Evolutionary conservation across 2,113 vertebrate genomes (phyloP).

Genomic region (Ptychochromis oligacanthus): DNA sequence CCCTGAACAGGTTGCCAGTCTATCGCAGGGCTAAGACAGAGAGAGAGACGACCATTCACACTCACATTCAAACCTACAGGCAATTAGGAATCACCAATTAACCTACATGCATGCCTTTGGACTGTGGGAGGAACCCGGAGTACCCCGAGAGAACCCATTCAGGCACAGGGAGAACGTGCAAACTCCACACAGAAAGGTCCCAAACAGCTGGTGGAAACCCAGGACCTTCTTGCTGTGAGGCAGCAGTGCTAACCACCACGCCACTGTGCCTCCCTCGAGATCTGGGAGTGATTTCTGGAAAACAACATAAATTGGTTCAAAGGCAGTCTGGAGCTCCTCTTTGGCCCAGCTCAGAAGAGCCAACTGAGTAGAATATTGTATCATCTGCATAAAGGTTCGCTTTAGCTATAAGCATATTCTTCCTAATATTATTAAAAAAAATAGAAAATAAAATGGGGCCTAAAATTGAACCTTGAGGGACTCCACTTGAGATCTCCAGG

Average conservation of each 20-base stretch:
- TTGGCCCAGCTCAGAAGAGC: background rate
- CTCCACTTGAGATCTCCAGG: background rate
- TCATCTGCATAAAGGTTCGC: background rate
- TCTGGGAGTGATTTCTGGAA: background rate
- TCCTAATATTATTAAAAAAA: background rate
- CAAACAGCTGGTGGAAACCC: background rate
- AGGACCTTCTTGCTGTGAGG: background rate
- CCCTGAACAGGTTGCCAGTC: background rate
- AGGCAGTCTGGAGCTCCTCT: background rate
- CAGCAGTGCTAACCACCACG: no score
- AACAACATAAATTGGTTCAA: background rate
- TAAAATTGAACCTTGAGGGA: background rate
- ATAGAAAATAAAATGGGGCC: rapidly evolving
- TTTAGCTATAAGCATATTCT: background rate
- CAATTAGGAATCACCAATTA: background rate
- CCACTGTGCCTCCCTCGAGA: background rate
- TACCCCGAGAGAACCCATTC: background rate
- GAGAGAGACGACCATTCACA: background rate
- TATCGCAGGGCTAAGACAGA: background rate
- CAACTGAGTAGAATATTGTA: background rate
- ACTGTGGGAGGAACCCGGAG: background rate
- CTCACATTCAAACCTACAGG: background rate
- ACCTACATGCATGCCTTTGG: background rate
- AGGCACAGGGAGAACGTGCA: background rate
- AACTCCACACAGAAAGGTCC: background rate